Evolutionary conservation across 2,797 vertebrate genomes (phyloP).

Genomic region (Crax fasciolata): DNA sequence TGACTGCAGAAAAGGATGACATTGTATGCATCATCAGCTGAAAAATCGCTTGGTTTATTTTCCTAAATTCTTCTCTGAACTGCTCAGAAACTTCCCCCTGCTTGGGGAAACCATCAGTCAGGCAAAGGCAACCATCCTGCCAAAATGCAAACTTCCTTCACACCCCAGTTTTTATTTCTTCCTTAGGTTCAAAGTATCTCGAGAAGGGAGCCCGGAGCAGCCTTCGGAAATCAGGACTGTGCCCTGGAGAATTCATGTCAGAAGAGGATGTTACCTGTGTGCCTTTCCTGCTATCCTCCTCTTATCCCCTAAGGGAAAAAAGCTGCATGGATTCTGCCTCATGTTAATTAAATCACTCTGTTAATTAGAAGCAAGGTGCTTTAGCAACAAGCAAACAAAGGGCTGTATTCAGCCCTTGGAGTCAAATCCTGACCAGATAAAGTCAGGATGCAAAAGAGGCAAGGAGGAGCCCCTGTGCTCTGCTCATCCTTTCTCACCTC

Average conservation of each 20-base stretch:
- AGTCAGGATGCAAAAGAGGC: not conserved
- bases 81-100: not conserved
- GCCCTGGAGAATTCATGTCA: slow-evolving; percentile 59
- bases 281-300: slow-evolving; percentile 35
- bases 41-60: not conserved
- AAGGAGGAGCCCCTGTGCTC: not conserved
- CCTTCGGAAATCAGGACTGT: slow-evolving; percentile 40
- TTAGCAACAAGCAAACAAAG: slow-evolving; percentile 72
- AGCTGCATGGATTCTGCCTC: slow-evolving; percentile 37
- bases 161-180: slow-evolving; percentile 26
- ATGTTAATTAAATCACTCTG: slow-evolving; percentile 70
- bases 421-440: not conserved
- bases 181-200: not conserved
- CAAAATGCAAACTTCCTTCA: slow-evolving; percentile 47
- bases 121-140: slow-evolving; percentile 34
- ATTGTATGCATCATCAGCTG: not conserved
- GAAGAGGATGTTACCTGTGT: slow-evolving; percentile 68
- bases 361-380: slow-evolving; percentile 74
- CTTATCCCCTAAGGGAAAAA: slow-evolving; percentile 37
- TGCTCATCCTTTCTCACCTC: not conserved
- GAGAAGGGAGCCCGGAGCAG: slow-evolving; percentile 49
- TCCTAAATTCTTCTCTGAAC: not conserved
- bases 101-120: slow-evolving; percentile 30
- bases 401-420: not conserved
- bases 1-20: not conserved